phyloP scores from a whole-genome alignment of 37 sponge, comb jelly and placozoan genomes.

The Cladorhizidae sp. region DNA sequence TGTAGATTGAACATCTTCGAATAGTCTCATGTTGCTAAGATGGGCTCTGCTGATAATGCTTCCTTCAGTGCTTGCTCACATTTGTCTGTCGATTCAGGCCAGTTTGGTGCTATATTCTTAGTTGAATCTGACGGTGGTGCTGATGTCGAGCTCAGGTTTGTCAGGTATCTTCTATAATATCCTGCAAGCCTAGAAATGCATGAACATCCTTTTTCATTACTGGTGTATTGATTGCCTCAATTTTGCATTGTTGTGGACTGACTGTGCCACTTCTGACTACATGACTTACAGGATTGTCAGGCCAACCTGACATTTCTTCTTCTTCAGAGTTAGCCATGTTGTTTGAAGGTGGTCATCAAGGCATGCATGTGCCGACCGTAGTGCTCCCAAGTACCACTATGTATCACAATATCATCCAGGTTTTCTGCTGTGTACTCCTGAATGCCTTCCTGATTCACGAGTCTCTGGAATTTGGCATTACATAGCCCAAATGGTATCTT shows the following conservation, averaged over 20 bases:
- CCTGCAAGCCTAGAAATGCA: neutral
- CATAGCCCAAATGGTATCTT: slow-evolving; percentile 58
- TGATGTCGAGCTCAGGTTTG: neutral
- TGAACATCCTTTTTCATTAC: neutral
- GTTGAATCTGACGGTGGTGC: neutral
- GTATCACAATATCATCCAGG: no score
- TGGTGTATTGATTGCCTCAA: neutral
- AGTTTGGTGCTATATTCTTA: neutral
- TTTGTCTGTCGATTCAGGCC: neutral
- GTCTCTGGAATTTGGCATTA: slow-evolving; percentile 61
- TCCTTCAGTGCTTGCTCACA: neutral
- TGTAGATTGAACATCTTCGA: neutral
- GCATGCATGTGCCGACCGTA: slow-evolving; percentile 38
- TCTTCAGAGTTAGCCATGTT: slow-evolving; percentile 57
- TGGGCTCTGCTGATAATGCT: neutral
- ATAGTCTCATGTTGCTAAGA: neutral
- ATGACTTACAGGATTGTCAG: slow-evolving; percentile 23
- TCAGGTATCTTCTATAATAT: neutral
- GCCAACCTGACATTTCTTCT: slow-evolving; percentile 45
- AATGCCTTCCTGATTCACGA: slow-evolving; percentile 49
- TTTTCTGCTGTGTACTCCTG: slow-evolving; percentile 26
- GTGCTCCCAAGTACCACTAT: neutral
- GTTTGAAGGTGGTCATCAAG: slow-evolving; percentile 38
- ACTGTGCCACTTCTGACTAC: slow-evolving; percentile 9
- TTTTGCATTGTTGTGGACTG: neutral